Percentiles rank a stretch among this genome's conserved stretches.
These are phyloP conservation scores for Acanthurus tractus DNA, from an alignment of 2,797 vertebrate species.

Conservation along the genomic window DNA sequence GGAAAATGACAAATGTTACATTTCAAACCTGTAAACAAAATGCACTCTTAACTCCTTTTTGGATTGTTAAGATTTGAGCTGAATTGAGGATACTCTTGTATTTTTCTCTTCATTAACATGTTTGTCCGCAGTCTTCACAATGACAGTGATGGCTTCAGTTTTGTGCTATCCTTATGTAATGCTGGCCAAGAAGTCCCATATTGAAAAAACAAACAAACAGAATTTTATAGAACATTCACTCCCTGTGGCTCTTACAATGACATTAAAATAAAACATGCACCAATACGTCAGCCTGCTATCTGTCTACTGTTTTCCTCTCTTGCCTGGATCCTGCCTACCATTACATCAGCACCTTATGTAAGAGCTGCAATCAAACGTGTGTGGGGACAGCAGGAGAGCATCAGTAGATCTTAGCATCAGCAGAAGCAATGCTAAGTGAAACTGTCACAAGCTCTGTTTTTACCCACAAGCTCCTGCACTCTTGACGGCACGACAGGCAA, in stretches of 20 bases:
- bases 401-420: slow-evolving; percentile 57
- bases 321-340: slow-evolving; percentile 45
- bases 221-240: neutral
- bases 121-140: slow-evolving; percentile 1
- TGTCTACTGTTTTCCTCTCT: slow-evolving; percentile 60
- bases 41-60: too few species aligned
- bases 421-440: slow-evolving; percentile 50
- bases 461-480: slow-evolving; percentile 50
- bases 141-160: neutral
- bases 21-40: too few species aligned
- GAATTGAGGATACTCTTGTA: neutral
- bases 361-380: slow-evolving; percentile 59
- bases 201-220: neutral
- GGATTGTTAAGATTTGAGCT: neutral
- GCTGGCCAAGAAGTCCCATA: neutral
- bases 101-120: neutral
- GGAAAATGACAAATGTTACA: neutral
- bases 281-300: slow-evolving; percentile 18
- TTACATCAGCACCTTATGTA: slow-evolving; percentile 77
- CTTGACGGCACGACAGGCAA: slow-evolving; percentile 34
- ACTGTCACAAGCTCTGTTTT: slow-evolving; percentile 61
- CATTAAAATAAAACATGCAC: slow-evolving; percentile 27
- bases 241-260: slow-evolving; percentile 11
- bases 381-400: slow-evolving; percentile 52
- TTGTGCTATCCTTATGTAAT: neutral